Base-by-base conservation (phyloP, 2,888 invertebrate species). In the Rapana venosa region DNA sequence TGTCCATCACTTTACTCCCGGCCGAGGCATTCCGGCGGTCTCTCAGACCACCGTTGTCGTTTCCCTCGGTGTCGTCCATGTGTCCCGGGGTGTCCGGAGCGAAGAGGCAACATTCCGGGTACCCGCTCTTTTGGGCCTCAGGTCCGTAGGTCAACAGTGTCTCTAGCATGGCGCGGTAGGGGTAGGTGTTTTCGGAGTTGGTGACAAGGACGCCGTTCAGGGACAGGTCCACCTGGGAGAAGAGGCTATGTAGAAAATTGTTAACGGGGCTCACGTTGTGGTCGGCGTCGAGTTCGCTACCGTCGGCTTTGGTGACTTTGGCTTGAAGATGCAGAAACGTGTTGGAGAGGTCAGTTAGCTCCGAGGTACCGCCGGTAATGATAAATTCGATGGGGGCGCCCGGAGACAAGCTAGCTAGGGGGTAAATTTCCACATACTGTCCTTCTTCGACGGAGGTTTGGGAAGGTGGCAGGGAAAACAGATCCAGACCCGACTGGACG, bases 121-220 rank as follows among this genome's bases (percentile, higher is more conserved):
- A 74, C 22, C 87, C 79, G 4, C 81, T 61, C n/a, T 87, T n/a
- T 66, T 91, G 90, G 35, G 92, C 87, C 58, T 88, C 88, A 0
- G 58, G 17, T 13, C 91, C 89, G 56, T 90, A 90, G 56, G 35
- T 86, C n/a, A 92, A 86, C 26, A 91, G 56, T 0, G 89, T 83
- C 88, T 93, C 91, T 26, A 92, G 20, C 74, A 88, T 89, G 13
- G 90, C 89, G 61, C 90, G 90, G 87, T 91, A 93, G 0, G 91
- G 92, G 85, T 91, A 70, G 70, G 70, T 70, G 87, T 92, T 92
- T n/a, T 88, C 87, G 30, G 90, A 87, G 30, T 70, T 11, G 0
- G 90, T 90, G 11, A 92, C 47, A 0, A 91, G 74, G 2, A 36
- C 90, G 30, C 88, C 90, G 30, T 92, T 90, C 35, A 93, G 66